Base-by-base conservation (phyloP, 2,888 invertebrate species). In the Venusia cambrica region DNA sequence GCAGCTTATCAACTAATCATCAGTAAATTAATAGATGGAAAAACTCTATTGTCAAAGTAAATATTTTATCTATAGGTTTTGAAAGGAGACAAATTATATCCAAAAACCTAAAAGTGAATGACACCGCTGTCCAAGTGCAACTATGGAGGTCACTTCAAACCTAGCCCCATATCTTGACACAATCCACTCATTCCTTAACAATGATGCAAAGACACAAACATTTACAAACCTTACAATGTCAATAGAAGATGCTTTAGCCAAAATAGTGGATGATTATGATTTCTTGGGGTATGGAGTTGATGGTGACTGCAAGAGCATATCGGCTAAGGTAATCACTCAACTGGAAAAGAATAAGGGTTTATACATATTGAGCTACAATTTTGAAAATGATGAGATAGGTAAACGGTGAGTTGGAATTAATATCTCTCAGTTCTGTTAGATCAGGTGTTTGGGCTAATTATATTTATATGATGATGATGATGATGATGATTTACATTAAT, bases 341-440 rank as follows among this genome's bases (percentile, higher is more conserved):
- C 15, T 67, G 1, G 41, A 53, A 2, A 8, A 9, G 1, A 61
- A 53, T 10, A 38, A 44, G 14, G 12, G 49, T 7, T 14, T 47
- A 0, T 61, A 38, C 11, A 36, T 31, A 4, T 35, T 66, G 37
- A 26, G 35, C 3, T 43, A 48, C 33, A 26, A 13, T 1, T 61
- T 45, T 44, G 30, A 40, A 2, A 41, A 27, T 30, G 50, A 54
- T 3, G 31, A 16, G 4, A 5, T 20, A 4, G 29, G 22, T 2
- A 43, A 48, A 11, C 43, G 51, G 58, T 57, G 33, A 52, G 51
- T 43, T n/a, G n/a, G n/a, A n/a, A n/a, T n/a, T n/a, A n/a, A n/a
- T n/a, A n/a, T n/a, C n/a, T n/a, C n/a, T n/a, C n/a, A n/a, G n/a
- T n/a, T n/a, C n/a, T n/a, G n/a, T n/a, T n/a, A n/a, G n/a, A n/a